Percentiles rank a stretch among this genome's conserved stretches.
phyloP scores from a whole-genome alignment of 2,888 invertebrate species.

The Serripes groenlandicus region DNA sequence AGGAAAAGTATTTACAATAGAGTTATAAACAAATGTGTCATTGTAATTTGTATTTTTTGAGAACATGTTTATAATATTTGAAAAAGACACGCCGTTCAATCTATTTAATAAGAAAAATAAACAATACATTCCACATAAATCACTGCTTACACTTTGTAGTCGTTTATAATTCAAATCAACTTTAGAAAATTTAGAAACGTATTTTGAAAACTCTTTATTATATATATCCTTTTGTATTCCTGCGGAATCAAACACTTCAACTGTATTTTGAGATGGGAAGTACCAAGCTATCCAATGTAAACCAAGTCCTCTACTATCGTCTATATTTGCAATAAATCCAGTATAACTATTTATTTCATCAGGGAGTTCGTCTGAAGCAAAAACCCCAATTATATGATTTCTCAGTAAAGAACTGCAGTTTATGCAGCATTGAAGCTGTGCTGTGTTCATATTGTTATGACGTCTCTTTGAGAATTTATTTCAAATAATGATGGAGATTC shows the following conservation, averaged over 20 bases:
- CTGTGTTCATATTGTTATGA: constrained; percentile 61
- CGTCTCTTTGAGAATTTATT: constrained; percentile 51
- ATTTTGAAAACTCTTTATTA: constrained; percentile 30
- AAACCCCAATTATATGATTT: constrained; percentile 39
- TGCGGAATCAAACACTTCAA: constrained; percentile 42
- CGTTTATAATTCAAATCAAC: constrained; percentile 32
- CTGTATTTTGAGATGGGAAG: background rate
- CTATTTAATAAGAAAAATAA: constrained; percentile 47
- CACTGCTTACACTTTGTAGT: constrained; percentile 48
- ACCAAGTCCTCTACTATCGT: background rate
- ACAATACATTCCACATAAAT: constrained; percentile 61
- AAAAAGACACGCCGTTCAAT: constrained; percentile 43
- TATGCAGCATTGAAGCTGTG: constrained; percentile 51
- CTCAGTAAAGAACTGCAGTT: constrained; percentile 36
- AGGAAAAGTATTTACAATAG: constrained; percentile 31
- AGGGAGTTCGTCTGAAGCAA: constrained; percentile 57
- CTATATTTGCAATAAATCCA: constrained; percentile 54
- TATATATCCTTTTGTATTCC: constrained; percentile 32
- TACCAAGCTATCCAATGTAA: background rate
- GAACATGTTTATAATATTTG: constrained; percentile 53
- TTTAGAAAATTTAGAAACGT: constrained; percentile 23
- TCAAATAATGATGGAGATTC: constrained; percentile 47
- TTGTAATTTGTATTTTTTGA: constrained; percentile 29
- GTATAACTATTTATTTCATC: background rate
- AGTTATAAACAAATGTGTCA: constrained; percentile 49